These are phyloP conservation scores for Pitangus sulphuratus DNA, from an alignment of 2,797 vertebrate genomes.

Conservation along the genomic window DNA sequence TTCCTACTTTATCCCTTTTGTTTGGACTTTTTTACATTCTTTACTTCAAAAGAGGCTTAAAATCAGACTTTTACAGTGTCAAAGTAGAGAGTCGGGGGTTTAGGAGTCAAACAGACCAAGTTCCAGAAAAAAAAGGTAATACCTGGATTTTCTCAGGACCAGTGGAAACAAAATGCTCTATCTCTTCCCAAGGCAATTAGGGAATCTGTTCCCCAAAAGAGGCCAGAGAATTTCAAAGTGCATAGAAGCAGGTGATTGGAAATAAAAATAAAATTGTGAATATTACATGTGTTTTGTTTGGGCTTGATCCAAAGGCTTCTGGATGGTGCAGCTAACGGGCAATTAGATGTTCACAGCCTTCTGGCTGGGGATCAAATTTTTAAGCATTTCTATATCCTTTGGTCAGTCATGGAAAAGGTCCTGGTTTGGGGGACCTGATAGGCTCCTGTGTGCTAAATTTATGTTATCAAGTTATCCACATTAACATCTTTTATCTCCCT, in stretches of 20 bases:
- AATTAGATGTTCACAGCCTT: not conserved
- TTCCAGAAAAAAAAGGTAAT: not conserved
- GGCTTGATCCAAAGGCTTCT: not conserved
- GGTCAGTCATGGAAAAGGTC: not conserved
- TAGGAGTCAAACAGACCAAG: not conserved
- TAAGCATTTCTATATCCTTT: not conserved
- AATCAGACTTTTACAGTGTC: not conserved
- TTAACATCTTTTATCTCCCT: not conserved
- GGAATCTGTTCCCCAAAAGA: not conserved
- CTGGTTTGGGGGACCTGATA: not conserved
- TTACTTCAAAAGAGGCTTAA: not conserved
- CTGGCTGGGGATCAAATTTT: not conserved
- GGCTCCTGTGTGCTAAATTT: not conserved
- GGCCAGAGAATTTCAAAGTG: not conserved
- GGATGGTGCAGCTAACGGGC: not conserved
- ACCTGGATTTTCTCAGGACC: not conserved
- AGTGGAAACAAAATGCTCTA: accelerated
- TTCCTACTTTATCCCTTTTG: not conserved
- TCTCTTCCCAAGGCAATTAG: not conserved
- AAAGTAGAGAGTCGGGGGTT: not conserved
- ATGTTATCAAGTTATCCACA: not conserved
- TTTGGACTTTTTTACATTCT: not conserved
- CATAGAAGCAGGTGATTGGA: not conserved
- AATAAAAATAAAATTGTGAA: not conserved
- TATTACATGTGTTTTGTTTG: not conserved